Percentiles rank a stretch among this genome's conserved stretches.
These are phyloP conservation scores for Tortrix viridana DNA, from an alignment of 2,888 invertebrate species.

Conservation along the genomic window DNA sequence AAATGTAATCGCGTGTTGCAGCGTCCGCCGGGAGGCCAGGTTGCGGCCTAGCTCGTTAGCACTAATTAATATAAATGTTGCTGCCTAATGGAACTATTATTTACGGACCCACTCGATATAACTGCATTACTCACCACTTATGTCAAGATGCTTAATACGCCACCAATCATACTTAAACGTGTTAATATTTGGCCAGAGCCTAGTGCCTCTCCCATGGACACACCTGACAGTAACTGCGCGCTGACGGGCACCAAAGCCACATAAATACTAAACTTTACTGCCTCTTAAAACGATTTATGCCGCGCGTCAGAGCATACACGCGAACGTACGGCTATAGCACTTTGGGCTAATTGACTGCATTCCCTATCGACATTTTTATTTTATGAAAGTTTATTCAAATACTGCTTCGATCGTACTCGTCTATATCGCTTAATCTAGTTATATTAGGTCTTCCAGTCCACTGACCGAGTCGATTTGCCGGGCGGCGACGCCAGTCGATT, in stretches of 20 bases:
- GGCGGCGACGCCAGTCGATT: conserved; percentile 57
- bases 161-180: conserved; percentile 44
- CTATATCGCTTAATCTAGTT: background rate
- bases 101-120: conserved; percentile 28
- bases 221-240: conserved; percentile 46
- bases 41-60: conserved; percentile 49
- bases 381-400: too few relatives aligned
- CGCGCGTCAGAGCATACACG: conserved; percentile 25
- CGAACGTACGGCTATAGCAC: conserved; percentile 28
- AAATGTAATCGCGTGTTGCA: conserved; percentile 30
- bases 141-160: conserved; percentile 30
- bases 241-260: conserved; percentile 51
- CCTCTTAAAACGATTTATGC: conserved; percentile 36
- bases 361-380: conserved; percentile 5
- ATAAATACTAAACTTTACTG: conserved; percentile 56
- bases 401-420: background rate
- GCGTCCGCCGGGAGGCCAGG: conserved; percentile 39
- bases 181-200: conserved; percentile 22
- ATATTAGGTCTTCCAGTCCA: conserved; percentile 13
- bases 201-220: conserved; percentile 42
- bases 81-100: conserved; percentile 35
- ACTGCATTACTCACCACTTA: background rate
- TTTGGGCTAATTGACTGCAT: conserved; percentile 29
- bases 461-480: conserved; percentile 31
- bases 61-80: conserved; percentile 54